Base-by-base conservation (phyloP, 2,888 invertebrate species). In the Pyrrhopygopsis socrates region DNA sequence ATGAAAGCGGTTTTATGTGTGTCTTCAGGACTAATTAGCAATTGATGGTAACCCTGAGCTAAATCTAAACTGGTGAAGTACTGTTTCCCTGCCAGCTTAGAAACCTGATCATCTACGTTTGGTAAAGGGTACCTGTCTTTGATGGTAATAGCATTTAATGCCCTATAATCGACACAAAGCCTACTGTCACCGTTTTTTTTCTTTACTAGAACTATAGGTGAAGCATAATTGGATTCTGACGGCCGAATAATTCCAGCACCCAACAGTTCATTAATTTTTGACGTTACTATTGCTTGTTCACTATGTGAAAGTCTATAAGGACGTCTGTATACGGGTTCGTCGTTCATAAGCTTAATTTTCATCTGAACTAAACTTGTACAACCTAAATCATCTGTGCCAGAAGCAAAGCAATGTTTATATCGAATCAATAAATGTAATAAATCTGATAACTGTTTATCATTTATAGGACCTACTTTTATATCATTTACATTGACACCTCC, bases 1-100 rank as follows among this genome's bases (percentile, higher is more conserved):
- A 92, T 74, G 58, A 93, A 94, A 2, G 85, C 92, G 2, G 92
- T 93, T 81, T 92, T 91, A 65, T 91, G 85, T 11, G 58, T 88
- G 38, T 83, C 84, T 34, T 91, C 83, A 0, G 84, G 80, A 8
- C 4, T 13, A 24, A 93, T 80, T 29, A 0, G 3, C 1, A 93
- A 22, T 45, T 45, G 45, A 18, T 45, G 45, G 45, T 45, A 45
- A 18, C 45, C 45, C 45, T 45, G 45, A 4, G 45, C 45, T 45
- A 45, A 45, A 45, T 45, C 45, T 18, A 45, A 45, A 45, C 45
- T 45, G 15, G 45, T 45, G 15, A 45, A 45, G 18, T 45, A 45
- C 11, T 4, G 45, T 45, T 45, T 45, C 6, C 45, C 45, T 3
- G 45, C 45, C 15, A 45, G 11, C 18, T 45, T 45, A 45, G 45